Conservation (phyloP, 2,797 vertebrate species). For the Urosaurus nigricauda region DNA sequence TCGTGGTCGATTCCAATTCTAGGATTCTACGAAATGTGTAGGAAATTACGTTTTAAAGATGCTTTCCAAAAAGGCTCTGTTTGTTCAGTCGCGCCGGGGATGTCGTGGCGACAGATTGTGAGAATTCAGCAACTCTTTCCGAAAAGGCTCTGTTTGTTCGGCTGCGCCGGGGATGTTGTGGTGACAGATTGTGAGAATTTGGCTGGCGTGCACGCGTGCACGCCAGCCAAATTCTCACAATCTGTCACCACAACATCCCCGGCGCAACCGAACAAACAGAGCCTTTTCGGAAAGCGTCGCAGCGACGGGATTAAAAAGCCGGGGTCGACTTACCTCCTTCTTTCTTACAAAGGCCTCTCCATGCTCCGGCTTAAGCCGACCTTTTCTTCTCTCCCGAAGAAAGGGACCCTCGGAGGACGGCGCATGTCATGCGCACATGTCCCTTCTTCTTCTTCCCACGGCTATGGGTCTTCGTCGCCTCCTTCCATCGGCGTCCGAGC, state of each 20-base stretch:
- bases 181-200: neutral
- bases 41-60: too few species aligned
- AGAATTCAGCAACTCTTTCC: neutral
- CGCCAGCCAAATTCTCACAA: neutral
- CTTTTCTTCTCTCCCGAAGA: neutral
- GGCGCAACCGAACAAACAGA: neutral
- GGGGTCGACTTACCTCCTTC: constrained; percentile 9
- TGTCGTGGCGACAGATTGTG: neutral
- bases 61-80: neutral
- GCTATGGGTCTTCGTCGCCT: neutral
- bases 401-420: neutral
- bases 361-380: too few species aligned
- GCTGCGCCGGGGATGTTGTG: rapidly evolving
- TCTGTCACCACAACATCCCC: neutral
- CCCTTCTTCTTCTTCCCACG: neutral
- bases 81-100: rapidly evolving
- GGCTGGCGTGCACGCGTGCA: rapidly evolving
- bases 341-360: constrained; percentile 6
- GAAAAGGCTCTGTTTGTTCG: neutral
- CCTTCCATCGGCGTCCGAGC: neutral
- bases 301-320: too few species aligned
- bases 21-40: neutral
- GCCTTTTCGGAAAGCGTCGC: neutral
- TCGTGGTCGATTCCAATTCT: too few species aligned
- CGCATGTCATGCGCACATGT: neutral